These are phyloP conservation scores for Drosophila azteca DNA, from an alignment of 1,140 invertebrate species.

Conservation along the genomic window DNA sequence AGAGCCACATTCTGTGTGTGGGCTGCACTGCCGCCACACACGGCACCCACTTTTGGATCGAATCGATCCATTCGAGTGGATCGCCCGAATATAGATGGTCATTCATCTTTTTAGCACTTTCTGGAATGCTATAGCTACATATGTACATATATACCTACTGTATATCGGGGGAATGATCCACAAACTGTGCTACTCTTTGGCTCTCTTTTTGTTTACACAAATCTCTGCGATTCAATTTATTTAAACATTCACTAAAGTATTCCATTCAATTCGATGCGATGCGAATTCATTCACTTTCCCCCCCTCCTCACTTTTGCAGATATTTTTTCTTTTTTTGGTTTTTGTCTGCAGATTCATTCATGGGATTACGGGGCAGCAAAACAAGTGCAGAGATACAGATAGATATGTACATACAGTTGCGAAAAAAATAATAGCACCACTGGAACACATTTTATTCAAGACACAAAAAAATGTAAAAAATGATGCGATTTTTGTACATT, in stretches of 20 bases:
- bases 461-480: too few relatives aligned
- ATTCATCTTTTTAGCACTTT: slow-evolving; percentile 5
- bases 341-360: slow-evolving; percentile 19
- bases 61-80: slow-evolving; percentile 7
- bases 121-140: too few relatives aligned
- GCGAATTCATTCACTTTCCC: slow-evolving; percentile 40
- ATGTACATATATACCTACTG: neutral
- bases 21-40: slow-evolving; percentile 40
- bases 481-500: too few relatives aligned
- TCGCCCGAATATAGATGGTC: neutral
- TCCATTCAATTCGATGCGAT: slow-evolving; percentile 55
- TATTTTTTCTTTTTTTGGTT: slow-evolving; percentile 2
- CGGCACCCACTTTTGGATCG: slow-evolving; percentile 40
- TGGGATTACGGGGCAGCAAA: neutral
- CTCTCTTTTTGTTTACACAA: slow-evolving; percentile 68
- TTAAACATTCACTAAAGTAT: slow-evolving; percentile 68
- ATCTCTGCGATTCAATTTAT: slow-evolving; percentile 71
- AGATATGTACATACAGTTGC: neutral
- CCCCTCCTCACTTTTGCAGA: too few relatives aligned
- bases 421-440: too few relatives aligned
- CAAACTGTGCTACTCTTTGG: slow-evolving; percentile 33
- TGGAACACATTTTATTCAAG: too few relatives aligned
- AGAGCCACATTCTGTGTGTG: slow-evolving; percentile 40
- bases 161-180: slow-evolving; percentile 6
- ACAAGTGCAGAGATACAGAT: neutral